Conservation (phyloP, 2,797 vertebrate species). For the Coregonus sp. region DNA sequence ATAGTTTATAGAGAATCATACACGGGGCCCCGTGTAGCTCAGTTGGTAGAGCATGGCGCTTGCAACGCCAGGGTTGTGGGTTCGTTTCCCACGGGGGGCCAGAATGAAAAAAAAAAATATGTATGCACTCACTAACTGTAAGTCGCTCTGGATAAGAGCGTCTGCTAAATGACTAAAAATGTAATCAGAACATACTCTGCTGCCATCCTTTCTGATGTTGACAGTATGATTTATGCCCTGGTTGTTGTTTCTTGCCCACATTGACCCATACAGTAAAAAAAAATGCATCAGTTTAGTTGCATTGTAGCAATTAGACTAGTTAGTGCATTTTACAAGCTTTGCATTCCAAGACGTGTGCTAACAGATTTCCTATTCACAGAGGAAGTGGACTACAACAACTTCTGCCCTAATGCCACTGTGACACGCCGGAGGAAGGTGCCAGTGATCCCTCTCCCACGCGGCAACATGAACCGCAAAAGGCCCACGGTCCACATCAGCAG, state of each 20-base stretch:
- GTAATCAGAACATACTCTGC: neutral
- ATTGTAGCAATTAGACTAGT: neutral
- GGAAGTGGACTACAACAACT: neutral
- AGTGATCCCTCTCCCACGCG: neutral
- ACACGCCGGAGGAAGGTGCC: neutral
- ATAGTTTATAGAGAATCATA: neutral
- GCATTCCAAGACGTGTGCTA: neutral
- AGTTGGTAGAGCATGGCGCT: too few species aligned
- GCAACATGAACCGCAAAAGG: neutral
- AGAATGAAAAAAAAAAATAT: too few species aligned
- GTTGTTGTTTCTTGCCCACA: constrained; percentile 41
- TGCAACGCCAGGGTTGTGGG: too few species aligned
- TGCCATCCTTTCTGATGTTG: neutral
- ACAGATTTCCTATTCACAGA: neutral
- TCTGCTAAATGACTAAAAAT: too few species aligned
- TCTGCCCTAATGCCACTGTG: neutral
- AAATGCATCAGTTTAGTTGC: neutral
- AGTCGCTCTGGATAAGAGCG: too few species aligned
- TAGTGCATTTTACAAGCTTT: neutral
- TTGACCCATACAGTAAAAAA: neutral
- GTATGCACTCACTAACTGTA: too few species aligned
- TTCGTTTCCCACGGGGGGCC: too few species aligned
- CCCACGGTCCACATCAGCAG: constrained; percentile 76
- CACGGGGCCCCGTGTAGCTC: too few species aligned
- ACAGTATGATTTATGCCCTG: too few species aligned